A percentile compares a stretch with the other conserved stretches of the same genome.
phyloP scores from a whole-genome alignment of 1,140 invertebrate genomes.

The Uloborus diversus region DNA sequence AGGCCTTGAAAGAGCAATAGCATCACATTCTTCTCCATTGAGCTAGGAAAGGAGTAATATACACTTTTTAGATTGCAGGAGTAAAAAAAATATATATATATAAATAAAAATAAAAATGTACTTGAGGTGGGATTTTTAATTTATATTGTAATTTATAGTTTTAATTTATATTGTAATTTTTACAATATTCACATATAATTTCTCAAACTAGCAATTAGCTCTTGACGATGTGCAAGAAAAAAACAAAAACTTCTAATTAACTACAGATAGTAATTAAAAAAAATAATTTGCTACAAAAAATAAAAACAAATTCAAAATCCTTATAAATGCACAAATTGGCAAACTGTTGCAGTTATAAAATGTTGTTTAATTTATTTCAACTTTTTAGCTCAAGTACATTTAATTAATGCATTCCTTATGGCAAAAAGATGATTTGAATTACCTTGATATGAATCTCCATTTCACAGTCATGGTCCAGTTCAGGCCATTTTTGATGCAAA shows the following conservation, averaged over 20 bases:
- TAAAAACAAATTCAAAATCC: neutral
- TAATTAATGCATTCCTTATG: neutral
- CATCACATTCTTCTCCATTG: constrained; percentile 69
- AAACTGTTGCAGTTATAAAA: neutral
- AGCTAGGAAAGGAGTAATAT: constrained; percentile 65
- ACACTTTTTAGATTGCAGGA: constrained; percentile 20
- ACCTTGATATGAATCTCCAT: constrained; percentile 75
- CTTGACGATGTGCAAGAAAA: no score
- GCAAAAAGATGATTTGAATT: constrained; percentile 52
- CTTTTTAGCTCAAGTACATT: neutral
- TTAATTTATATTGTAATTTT: neutral
- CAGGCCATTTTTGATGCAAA: constrained; percentile 76
- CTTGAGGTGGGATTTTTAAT: neutral
- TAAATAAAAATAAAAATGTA: neutral
- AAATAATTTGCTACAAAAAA: no score
- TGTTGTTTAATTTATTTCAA: neutral
- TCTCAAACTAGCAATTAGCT: neutral
- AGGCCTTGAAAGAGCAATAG: constrained; percentile 68
- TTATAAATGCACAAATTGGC: neutral
- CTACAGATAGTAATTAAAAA: no score
- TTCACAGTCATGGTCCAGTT: constrained; percentile 76
- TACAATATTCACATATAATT: neutral
- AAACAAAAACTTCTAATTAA: no score
- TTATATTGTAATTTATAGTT: neutral
- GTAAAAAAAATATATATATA: neutral